Evolutionary conservation across 2,888 invertebrate genomes (phyloP).

Genomic region (Leptopilina syphax): DNA sequence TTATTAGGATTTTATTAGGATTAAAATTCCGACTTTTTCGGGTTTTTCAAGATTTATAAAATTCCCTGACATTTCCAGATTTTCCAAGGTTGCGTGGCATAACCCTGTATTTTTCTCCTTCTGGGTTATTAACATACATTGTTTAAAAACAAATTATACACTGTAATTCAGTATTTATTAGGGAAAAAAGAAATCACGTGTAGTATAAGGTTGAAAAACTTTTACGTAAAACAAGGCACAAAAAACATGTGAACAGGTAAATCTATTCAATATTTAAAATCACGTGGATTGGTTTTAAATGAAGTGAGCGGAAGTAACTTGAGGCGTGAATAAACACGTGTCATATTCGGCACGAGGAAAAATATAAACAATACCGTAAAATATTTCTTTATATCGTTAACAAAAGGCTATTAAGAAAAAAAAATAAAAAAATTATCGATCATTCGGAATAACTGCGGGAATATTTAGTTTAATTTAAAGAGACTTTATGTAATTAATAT

Average conservation of each 20-base stretch:
- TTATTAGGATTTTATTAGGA: too few relatives aligned
- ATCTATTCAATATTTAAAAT: background rate
- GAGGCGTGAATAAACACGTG: conserved; percentile 25
- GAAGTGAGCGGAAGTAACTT: background rate
- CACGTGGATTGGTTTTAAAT: conserved; percentile 23
- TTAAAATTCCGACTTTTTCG: too few relatives aligned
- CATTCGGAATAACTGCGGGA: too few relatives aligned
- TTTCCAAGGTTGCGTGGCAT: too few relatives aligned
- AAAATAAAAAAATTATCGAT: too few relatives aligned
- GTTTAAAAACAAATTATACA: too few relatives aligned
- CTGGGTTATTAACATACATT: too few relatives aligned
- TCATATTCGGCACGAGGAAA: background rate
- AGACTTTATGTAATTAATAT: background rate
- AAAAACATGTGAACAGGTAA: background rate
- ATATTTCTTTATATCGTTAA: background rate
- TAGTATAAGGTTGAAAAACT: background rate
- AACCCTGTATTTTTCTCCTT: background rate
- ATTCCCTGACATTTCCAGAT: too few relatives aligned
- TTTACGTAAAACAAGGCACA: background rate
- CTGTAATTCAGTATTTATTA: background rate
- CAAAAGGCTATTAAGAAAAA: background rate
- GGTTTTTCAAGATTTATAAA: too few relatives aligned
- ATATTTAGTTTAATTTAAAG: too few relatives aligned
- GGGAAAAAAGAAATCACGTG: background rate
- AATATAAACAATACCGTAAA: background rate